Evolutionary conservation across 2,888 invertebrate genomes (phyloP).

Genomic region (Hemistola chrysoprasaria): DNA sequence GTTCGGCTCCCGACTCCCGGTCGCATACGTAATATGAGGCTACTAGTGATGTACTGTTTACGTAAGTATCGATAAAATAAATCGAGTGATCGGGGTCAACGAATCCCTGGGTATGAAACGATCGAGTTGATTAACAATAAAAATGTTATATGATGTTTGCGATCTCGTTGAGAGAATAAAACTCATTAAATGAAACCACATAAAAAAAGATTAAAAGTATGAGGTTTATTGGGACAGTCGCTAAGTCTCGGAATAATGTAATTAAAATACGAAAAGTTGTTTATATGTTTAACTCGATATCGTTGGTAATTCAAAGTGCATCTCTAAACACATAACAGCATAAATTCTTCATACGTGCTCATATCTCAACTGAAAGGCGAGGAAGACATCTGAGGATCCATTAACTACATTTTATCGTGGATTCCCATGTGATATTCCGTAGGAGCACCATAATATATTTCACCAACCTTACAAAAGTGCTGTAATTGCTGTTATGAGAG

Average conservation of each 20-base stretch:
- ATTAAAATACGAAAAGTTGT: too few relatives aligned
- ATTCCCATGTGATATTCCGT: conserved; percentile 21
- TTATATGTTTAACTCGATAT: too few relatives aligned
- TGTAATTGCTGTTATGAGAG: conserved; percentile 9
- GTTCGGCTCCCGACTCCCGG: conserved; percentile 41
- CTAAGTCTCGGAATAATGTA: conserved; percentile 9
- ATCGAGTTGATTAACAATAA: conserved; percentile 32
- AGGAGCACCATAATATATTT: conserved; percentile 17
- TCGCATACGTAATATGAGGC: conserved; percentile 45
- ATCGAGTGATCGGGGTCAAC: conserved; percentile 26
- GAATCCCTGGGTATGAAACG: conserved; percentile 20
- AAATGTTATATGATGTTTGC: conserved; percentile 16
- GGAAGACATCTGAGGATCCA: conserved; percentile 28
- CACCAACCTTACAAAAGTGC: conserved; percentile 4
- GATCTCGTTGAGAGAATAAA: neutral
- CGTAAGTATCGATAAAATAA: conserved; percentile 30
- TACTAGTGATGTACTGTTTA: conserved; percentile 38
- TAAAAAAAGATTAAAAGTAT: neutral
- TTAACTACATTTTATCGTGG: conserved; percentile 30
- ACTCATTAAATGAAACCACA: conserved; percentile 1
- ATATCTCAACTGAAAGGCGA: conserved; percentile 23
- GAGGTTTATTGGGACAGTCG: too few relatives aligned
- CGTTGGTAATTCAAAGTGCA: too few relatives aligned
- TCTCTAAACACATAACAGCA: conserved; percentile 9
- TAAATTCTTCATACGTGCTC: conserved; percentile 20